A percentile compares a stretch with the other conserved stretches of the same genome.
These are phyloP conservation scores for Enteromius fasciolatus DNA, from an alignment of 2,797 vertebrate species.

Conservation along the genomic window DNA sequence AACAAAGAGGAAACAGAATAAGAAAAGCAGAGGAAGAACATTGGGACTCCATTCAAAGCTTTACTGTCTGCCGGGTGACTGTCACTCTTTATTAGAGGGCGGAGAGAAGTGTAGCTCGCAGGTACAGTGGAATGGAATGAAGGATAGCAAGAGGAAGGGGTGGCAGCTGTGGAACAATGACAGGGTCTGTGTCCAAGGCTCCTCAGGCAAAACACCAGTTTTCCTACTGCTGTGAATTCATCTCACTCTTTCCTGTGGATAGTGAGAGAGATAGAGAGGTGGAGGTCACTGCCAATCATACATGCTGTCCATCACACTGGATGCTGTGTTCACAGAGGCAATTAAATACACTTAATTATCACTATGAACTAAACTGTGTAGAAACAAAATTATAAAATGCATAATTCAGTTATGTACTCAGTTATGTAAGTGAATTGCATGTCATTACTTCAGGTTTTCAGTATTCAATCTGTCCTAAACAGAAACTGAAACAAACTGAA, in stretches of 20 bases:
- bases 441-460: neutral
- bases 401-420: neutral
- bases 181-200: constrained; percentile 76
- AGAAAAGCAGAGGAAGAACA: constrained; percentile 16
- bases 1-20: constrained; percentile 14
- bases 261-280: constrained; percentile 48
- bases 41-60: constrained; percentile 45
- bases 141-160: constrained; percentile 36
- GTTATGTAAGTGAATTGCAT: neutral
- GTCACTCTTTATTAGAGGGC: constrained; percentile 82
- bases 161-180: constrained; percentile 82
- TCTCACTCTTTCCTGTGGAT: constrained; percentile 69
- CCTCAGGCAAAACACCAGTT: constrained; percentile 62
- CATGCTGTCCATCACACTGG: constrained; percentile 47
- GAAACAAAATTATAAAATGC: neutral
- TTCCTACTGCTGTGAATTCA: constrained; percentile 75
- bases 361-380: neutral
- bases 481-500: neutral
- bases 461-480: neutral
- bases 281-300: constrained; percentile 56
- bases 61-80: constrained; percentile 72
- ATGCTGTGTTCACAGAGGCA: neutral
- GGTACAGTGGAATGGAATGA: constrained; percentile 68
- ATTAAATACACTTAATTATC: neutral
- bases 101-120: constrained; percentile 70